Base-by-base conservation (phyloP, 2,888 invertebrate species). In the Cephus pygmeus region DNA sequence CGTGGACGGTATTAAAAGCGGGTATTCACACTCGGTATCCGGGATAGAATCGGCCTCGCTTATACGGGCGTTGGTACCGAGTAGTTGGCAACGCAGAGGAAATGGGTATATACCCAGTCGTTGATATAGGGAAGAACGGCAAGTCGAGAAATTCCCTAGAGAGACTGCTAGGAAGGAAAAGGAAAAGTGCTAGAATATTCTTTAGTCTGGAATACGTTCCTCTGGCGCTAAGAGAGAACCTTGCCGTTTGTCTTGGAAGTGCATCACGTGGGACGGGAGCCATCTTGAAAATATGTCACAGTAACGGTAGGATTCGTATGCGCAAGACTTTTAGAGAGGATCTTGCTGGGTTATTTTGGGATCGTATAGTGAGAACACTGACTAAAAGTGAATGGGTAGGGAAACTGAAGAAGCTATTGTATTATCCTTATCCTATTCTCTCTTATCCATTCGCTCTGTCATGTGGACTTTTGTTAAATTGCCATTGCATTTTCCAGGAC, bases 381-480 rank as follows among this genome's bases (percentile, higher is more conserved):
- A 23, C 9, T 23, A 56, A 9, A 56, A 9, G 56, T 56, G 23
- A 56, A 56, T 23, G 6, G 56, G 9, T 15, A 23, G 15, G 1
- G 23, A 56, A 56, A 56, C 23, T 56, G 9, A 56, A 23, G 36
- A 69, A 40, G 34, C 33, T 73, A 73, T 77, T 73, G 34, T 68
- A 68, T 76, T 74, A 69, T 76, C 68, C 36, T 40, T 15, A 69
- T 56, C 56, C 23, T 31, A 15, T 31, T 69, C 12, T 6, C 3
- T 30, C 40, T 69, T 73, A 40, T 75, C 73, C 69, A 40, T 79
- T 40, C 75, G 33, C 73, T 68, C 71, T 40, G 75, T 77, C 80
- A 77, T 75, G 79, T 71, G 30, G 69, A 73, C 75, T 73, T 77
- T 76, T 73, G 76, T 75, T 75, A 81, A 83, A 83, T 81, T 81